These are phyloP conservation scores for Eidolon dupreanum DNA, from an alignment of 2,797 vertebrate species.

Conservation along the genomic window DNA sequence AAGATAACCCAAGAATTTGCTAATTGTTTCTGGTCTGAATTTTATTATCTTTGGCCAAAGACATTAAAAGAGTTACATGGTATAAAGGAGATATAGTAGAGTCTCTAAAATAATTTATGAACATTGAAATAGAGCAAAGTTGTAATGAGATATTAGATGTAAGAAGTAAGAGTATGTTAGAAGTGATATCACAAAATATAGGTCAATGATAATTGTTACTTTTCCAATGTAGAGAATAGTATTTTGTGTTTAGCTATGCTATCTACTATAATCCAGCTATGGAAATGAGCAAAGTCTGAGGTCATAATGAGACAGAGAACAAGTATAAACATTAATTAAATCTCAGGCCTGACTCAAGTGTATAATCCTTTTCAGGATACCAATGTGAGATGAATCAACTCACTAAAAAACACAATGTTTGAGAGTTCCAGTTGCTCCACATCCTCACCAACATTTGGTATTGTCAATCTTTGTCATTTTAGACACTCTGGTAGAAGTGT, in stretches of 20 bases:
- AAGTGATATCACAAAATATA: slow-evolving; percentile 20
- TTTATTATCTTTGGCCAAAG: slow-evolving; percentile 50
- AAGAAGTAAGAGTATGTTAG: background rate
- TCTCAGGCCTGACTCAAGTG: background rate
- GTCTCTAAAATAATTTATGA: slow-evolving; percentile 40
- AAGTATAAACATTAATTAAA: background rate
- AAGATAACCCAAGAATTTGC: slow-evolving; percentile 31
- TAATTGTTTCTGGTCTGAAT: slow-evolving; percentile 41
- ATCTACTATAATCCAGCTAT: background rate
- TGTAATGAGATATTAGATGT: background rate
- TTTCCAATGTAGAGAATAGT: background rate
- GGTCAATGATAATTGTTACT: slow-evolving; percentile 10
- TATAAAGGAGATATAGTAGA: background rate
- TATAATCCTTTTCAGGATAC: background rate
- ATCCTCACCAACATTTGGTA: slow-evolving; percentile 12
- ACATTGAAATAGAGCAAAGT: slow-evolving; percentile 20
- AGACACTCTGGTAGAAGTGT: slow-evolving; percentile 1
- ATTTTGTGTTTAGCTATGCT: background rate
- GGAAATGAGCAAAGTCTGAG: slow-evolving; percentile 9
- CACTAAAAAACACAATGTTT: background rate
- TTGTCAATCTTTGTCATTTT: slow-evolving; percentile 36
- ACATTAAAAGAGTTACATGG: background rate
- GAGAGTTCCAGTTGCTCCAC: slow-evolving; percentile 59
- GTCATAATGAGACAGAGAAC: background rate
- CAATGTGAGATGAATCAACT: background rate